Percentiles rank a stretch among this genome's conserved stretches.
Evolutionary conservation across 2,797 vertebrate species (phyloP).

Genomic region (Cuniculus paca): DNA sequence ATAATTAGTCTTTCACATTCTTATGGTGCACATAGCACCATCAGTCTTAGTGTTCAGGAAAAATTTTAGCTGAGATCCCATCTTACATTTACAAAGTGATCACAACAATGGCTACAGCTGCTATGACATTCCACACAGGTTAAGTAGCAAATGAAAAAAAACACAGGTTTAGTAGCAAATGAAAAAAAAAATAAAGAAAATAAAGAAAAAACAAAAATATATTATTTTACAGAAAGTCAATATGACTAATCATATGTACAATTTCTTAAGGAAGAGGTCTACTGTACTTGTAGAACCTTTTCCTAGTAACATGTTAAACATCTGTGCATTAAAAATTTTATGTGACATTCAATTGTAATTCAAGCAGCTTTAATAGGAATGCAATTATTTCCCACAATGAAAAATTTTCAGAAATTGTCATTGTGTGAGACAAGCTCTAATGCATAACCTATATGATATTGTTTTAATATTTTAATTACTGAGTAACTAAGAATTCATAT

Average conservation of each 20-base stretch:
- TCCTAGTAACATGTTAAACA: constrained; percentile 64
- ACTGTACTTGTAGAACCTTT: background rate
- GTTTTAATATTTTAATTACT: constrained; percentile 71
- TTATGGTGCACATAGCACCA: background rate
- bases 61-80: background rate
- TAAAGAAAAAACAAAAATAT: background rate
- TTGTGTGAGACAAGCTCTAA: constrained; percentile 60
- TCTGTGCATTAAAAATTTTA: constrained; percentile 52
- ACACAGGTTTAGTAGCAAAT: constrained; percentile 35
- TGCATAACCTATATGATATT: constrained; percentile 39
- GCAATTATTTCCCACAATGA: constrained; percentile 58
- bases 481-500: constrained; percentile 69
- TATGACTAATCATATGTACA: constrained; percentile 45
- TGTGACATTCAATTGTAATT: constrained; percentile 74
- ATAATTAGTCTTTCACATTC: background rate
- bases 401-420: constrained; percentile 53
- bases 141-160: background rate
- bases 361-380: constrained; percentile 67
- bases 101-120: background rate
- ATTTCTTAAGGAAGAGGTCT: background rate
- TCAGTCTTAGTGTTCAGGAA: background rate
- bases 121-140: background rate
- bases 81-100: background rate
- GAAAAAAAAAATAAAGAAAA: background rate
- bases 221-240: constrained; percentile 9